Percentiles rank a stretch among this genome's conserved stretches.
Evolutionary conservation across 2,113 vertebrate species (phyloP).

Genomic region (Arizona elegans): DNA sequence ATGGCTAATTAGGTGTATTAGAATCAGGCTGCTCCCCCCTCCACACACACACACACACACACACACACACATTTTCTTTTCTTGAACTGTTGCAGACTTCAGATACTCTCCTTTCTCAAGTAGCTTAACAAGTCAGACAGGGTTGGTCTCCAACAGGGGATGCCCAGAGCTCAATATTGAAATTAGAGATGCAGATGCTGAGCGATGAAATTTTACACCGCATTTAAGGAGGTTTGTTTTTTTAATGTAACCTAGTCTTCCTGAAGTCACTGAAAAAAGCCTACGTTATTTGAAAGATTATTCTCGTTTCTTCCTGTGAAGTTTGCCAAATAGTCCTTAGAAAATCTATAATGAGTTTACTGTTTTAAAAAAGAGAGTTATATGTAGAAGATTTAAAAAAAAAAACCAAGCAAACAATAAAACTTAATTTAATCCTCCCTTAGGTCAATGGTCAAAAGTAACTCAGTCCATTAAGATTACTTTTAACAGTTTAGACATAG

Average conservation of each 20-base stretch:
- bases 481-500: not conserved
- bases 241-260: not conserved
- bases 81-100: constrained; percentile 54
- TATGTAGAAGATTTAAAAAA: not conserved
- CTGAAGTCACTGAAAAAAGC: not conserved
- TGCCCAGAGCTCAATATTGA: constrained; percentile 19
- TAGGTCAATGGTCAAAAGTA: not conserved
- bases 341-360: not conserved
- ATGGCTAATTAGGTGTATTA: constrained; percentile 99
- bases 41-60: constrained; percentile 48
- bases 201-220: not conserved
- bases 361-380: not conserved
- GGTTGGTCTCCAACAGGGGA: constrained; percentile 35
- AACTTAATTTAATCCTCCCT: not conserved
- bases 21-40: constrained; percentile 76
- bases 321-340: not conserved
- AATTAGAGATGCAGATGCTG: not conserved
- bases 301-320: not conserved
- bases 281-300: not conserved
- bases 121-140: constrained; percentile 39
- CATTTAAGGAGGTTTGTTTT: not conserved
- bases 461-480: not conserved
- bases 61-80: constrained; percentile 40
- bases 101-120: constrained; percentile 55
- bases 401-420: not conserved